Percentiles rank a stretch among this genome's conserved stretches.
These are phyloP conservation scores for Lysandra coridon DNA, from an alignment of 2,888 invertebrate genomes.

Conservation along the genomic window DNA sequence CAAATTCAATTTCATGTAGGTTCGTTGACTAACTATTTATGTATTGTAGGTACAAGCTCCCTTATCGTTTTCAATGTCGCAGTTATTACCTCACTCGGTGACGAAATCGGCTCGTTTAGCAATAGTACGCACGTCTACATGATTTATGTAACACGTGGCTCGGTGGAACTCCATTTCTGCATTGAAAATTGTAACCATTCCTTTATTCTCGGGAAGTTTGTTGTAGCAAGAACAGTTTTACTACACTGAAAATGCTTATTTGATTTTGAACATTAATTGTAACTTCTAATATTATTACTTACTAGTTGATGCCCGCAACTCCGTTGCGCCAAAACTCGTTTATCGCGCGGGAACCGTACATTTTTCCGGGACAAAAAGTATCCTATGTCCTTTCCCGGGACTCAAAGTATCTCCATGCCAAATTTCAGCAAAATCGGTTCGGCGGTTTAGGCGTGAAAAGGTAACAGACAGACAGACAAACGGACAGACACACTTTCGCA, in stretches of 20 bases:
- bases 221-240: no score
- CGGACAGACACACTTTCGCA: no score
- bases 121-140: slow-evolving; percentile 18
- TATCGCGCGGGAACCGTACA: no score
- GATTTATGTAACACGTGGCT: slow-evolving; percentile 12
- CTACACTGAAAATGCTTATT: no score
- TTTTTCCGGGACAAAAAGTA: no score
- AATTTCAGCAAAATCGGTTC: no score
- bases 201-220: neutral
- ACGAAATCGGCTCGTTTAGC: slow-evolving; percentile 27
- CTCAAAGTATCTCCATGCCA: no score
- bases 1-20: neutral
- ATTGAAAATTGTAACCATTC: neutral
- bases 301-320: no score
- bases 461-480: no score
- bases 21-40: neutral
- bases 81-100: slow-evolving; percentile 20
- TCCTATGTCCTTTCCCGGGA: no score
- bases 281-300: neutral
- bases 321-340: no score
- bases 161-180: neutral
- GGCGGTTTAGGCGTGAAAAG: no score
- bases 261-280: neutral
- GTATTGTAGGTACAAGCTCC: neutral
- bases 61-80: slow-evolving; percentile 28